Evolutionary conservation across 2,113 vertebrate genomes (phyloP), one percentile per base, ranked within the genome.

Genomic region (Charadrius vociferus): DNA sequence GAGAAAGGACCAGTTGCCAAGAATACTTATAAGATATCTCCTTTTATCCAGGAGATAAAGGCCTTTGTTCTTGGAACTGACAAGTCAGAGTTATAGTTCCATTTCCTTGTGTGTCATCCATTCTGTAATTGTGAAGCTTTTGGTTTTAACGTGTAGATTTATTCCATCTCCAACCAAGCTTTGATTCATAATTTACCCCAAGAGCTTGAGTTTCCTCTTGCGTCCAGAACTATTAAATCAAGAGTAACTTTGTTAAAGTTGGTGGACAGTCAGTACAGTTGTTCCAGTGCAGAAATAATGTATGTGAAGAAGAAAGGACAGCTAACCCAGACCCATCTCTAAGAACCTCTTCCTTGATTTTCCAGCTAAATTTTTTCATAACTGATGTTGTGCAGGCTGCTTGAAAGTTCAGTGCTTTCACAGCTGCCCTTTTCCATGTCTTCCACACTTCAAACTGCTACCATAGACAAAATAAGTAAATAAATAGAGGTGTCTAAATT

Each of bases 61-160:
- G 47, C 55, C 19, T 86, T 95, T 95, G 75, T 90, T 95, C 90
- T 77, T 81, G 41, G 59, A 93, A 73, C 20, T 93, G 96, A 86
- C 90, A 94, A 90, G 63, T 52, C 37, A 83, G 82, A 92, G 41
- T 94, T 96, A 88, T 41, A 74, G 59, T 93, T 94, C 90, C 82
- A 81, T 97, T 95, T 94, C 82, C 79, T 90, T 26, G 6, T 71
- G 52, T 90, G 80, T 78, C 88, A 93, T 83, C 65, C 56, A 88
- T 90, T 86, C 91, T 86, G 63, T 88, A 92, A 94, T 70, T 73
- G 59, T 88, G 79, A 95, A 74, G 59, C 47, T 83, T 95, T 91
- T 88, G 88, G 50, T 65, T 93, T 88, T 74, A 92, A 94, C 0
- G 0, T 0, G 2, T 59, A 37, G 72, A 81, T 94, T 94, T 88